Percentiles rank a stretch among this genome's conserved stretches.
These are phyloP conservation scores for Tholera decimalis DNA, from an alignment of 2,888 invertebrate species.

Conservation along the genomic window DNA sequence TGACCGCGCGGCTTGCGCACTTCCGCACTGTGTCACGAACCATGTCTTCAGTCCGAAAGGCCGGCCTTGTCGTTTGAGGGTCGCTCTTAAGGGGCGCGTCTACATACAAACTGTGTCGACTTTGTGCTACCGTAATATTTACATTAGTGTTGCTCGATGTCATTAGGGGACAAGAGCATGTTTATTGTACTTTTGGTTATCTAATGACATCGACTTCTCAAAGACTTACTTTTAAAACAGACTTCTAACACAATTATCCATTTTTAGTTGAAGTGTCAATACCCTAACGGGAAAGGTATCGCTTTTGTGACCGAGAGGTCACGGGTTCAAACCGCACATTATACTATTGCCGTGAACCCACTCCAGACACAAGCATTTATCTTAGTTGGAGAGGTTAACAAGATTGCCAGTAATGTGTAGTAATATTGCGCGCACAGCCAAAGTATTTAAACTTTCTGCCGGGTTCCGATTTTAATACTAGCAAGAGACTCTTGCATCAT, in stretches of 20 bases:
- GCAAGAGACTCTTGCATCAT: too few species aligned
- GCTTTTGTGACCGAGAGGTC: too few species aligned
- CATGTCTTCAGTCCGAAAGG: slow-evolving; percentile 81
- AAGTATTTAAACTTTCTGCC: too few species aligned
- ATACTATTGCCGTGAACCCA: too few species aligned
- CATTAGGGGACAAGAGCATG: background rate
- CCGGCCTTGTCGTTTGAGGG: slow-evolving; percentile 72
- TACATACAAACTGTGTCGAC: slow-evolving; percentile 45
- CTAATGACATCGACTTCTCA: background rate
- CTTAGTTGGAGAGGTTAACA: too few species aligned
- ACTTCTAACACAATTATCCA: background rate
- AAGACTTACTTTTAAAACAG: background rate
- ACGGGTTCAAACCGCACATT: too few species aligned
- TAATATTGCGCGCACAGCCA: too few species aligned
- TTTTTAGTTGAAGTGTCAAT: too few species aligned
- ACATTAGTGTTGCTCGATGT: background rate
- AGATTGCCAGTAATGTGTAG: too few species aligned
- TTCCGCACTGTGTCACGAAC: slow-evolving; percentile 80
- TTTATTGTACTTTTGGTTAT: background rate
- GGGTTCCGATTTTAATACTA: too few species aligned
- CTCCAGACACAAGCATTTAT: too few species aligned
- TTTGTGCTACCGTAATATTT: slow-evolving; percentile 20
- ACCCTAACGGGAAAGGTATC: too few species aligned
- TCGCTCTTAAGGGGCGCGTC: slow-evolving; percentile 61
- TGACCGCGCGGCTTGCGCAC: slow-evolving; percentile 85